Evolutionary conservation across 1,140 invertebrate species (phyloP).

Genomic region (Eufriesea mexicana): DNA sequence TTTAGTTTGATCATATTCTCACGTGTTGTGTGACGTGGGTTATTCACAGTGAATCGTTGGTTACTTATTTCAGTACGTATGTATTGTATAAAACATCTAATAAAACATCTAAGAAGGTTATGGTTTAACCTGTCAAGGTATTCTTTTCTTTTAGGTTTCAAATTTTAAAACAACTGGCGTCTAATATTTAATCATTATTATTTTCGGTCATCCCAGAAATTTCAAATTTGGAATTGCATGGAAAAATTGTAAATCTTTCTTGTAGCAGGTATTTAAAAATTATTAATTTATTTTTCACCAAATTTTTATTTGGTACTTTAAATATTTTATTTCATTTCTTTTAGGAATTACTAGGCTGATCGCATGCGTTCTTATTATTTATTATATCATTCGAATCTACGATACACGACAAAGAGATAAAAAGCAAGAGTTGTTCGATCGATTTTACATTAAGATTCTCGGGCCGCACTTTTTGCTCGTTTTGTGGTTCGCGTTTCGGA

Average conservation of each 20-base stretch:
- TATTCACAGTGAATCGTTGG: neutral
- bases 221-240: no score
- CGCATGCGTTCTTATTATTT: no score
- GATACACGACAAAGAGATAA: no score
- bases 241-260: no score
- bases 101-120: neutral
- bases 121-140: neutral
- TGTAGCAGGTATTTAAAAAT: no score
- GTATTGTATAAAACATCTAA: neutral
- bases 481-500: constrained; percentile 39
- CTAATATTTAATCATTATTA: no score
- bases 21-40: neutral
- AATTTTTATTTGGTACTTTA: neutral
- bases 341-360: neutral
- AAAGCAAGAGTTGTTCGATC: constrained; percentile 27
- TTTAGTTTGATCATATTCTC: neutral
- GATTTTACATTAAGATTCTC: constrained; percentile 37
- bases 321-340: neutral
- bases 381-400: neutral
- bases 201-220: no score
- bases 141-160: neutral
- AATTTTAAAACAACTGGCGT: neutral
- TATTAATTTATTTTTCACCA: no score
- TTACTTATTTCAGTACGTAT: neutral
- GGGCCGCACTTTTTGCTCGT: constrained; percentile 21